Percentiles rank a stretch among this genome's conserved stretches.
Conservation (phyloP, 1,140 invertebrate genomes). For the Apocrypta bakeri region DNA sequence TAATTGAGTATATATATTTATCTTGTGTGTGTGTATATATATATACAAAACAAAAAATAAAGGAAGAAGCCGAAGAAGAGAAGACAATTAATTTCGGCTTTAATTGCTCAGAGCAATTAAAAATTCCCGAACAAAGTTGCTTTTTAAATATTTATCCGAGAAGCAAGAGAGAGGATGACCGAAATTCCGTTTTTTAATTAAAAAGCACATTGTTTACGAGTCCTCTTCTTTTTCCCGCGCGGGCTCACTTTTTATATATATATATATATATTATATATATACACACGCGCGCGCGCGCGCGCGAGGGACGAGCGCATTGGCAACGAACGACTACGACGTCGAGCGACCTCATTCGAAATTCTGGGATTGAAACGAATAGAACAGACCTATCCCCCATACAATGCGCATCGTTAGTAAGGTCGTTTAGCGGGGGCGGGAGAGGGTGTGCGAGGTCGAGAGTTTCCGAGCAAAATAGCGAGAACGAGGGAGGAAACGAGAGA, state of each 20-base stretch:
- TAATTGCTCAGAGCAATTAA: neutral
- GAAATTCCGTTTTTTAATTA: constrained; percentile 36
- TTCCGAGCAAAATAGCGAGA: constrained; percentile 40
- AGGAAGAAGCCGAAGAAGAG: neutral
- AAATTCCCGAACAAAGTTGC: neutral
- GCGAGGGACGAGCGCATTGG: neutral
- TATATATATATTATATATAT: too few species aligned
- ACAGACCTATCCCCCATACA: constrained; percentile 44
- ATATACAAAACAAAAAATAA: neutral
- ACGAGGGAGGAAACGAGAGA: constrained; percentile 4
- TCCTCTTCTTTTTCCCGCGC: constrained; percentile 15
- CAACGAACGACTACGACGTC: constrained; percentile 3
- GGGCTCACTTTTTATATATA: too few species aligned
- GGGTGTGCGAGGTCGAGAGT: constrained; percentile 24
- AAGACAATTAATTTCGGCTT: neutral
- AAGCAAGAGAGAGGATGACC: neutral
- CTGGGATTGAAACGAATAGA: constrained; percentile 46
- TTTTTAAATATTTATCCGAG: neutral
- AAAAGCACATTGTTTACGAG: constrained; percentile 37
- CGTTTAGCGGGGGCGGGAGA: constrained; percentile 39
- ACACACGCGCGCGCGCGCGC: neutral
- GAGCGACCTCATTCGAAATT: constrained; percentile 49
- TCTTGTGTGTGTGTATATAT: neutral
- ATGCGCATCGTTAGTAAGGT: constrained; percentile 53
- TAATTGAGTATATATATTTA: constrained; percentile 47